Base-by-base conservation (phyloP, 92 coral and sea anemone species). In the Porites divaricata region DNA sequence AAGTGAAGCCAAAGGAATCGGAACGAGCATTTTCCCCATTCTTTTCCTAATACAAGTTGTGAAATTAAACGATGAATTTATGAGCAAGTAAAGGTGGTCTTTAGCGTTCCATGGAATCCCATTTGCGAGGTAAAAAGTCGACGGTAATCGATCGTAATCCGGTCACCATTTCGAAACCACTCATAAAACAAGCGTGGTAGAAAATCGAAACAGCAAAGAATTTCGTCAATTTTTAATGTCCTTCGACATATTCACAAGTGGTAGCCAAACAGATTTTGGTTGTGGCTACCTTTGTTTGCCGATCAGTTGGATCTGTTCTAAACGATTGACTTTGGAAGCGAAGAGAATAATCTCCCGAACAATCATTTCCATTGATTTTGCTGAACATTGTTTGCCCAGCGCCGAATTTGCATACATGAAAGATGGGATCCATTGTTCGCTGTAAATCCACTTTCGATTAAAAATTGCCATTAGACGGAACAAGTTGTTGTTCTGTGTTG, bases 401-500 rank as follows among this genome's bases (percentile, higher is more conserved):
- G 62, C 64, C 51, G 16, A 82, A 82, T 82, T 82, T 82, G 86
- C 86, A 82, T 82, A 82, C 63, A 51, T 59, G 79, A 72, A 76
- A 22, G 58, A 72, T 59, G 63, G 70, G 59, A 70, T 12, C 79
- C 86, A 57, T 82, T 82, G 86, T 82, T 81, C 49, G 72, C 24
- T 13, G 72, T 73, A 82, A 72, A 82, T 72, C 79, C 72, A 61
- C 70, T 82, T 82, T 82, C 86, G 77, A 82, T 82, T 72, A 62
- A 59, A 81, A 70, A 58, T 78, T 70, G 24, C 86, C 70, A 81
- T 72, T 81, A 77, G 72, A 35, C 9, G 49, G 63, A 41, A 70
- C 61, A 63, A 52, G 45, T 58, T 61, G 78, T 35, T 35, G 45
- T 35, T 35, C 45, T 61, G 72, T 81, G 86, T 72, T 63, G 78